Evolutionary conservation across 2,113 vertebrate genomes (phyloP).

Genomic region (Egretta garzetta): DNA sequence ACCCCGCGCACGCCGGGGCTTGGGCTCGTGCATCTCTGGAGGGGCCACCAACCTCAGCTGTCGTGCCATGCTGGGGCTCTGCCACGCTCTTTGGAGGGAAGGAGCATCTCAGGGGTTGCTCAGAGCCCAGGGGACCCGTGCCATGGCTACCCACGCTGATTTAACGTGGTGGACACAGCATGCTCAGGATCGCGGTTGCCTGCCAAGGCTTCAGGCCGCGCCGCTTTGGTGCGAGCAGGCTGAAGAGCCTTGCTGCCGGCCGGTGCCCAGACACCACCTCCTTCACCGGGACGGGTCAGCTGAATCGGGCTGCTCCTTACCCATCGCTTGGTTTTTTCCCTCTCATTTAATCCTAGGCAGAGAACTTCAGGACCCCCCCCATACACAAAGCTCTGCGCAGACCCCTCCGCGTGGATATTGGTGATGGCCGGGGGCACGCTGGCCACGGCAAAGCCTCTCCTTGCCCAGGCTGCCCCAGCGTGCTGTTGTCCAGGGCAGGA

Average conservation of each 20-base stretch:
- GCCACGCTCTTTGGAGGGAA: background rate
- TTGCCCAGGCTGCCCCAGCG: too few relatives aligned
- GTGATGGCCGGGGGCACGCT: background rate
- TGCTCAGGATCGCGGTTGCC: background rate
- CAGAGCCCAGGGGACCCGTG: rapidly evolving
- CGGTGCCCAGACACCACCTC: background rate
- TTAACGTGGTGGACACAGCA: rapidly evolving
- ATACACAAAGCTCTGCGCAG: background rate
- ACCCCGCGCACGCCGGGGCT: background rate
- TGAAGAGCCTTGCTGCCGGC: background rate
- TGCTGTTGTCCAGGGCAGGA: background rate
- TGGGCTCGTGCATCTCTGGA: background rate
- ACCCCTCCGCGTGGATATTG: rapidly evolving
- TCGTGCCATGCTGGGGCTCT: background rate
- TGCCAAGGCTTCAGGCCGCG: background rate
- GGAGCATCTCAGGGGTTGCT: background rate
- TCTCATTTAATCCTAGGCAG: background rate
- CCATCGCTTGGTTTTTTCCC: background rate
- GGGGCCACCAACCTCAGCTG: background rate
- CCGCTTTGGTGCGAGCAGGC: background rate
- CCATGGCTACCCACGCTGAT: background rate
- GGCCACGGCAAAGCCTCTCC: background rate
- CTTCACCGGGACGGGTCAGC: background rate
- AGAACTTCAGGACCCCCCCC: background rate
- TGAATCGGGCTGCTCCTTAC: background rate